phyloP scores from a whole-genome alignment of 2,797 vertebrate genomes.

The Premnoplex brunnescens region DNA sequence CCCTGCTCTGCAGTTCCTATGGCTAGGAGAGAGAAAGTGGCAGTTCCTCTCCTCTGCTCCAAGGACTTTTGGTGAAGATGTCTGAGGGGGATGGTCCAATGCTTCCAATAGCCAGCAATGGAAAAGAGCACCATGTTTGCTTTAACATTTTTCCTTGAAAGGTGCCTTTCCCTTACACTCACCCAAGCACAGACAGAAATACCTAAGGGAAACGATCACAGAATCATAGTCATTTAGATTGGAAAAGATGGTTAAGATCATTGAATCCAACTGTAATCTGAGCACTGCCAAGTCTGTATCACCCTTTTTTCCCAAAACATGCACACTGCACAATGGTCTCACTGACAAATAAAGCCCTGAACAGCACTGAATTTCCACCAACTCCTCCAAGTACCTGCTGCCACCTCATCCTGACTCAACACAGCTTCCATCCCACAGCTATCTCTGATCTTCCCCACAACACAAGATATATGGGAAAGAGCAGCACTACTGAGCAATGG shows the following conservation, averaged over 20 bases:
- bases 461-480: not conserved
- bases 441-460: fast-evolving
- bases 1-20: not conserved
- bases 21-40: not conserved
- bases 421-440: not conserved
- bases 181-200: not conserved
- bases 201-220: not conserved
- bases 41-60: not conserved
- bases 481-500: not conserved
- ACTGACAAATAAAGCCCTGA: not conserved
- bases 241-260: not conserved
- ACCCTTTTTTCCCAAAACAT: not conserved
- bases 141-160: not conserved
- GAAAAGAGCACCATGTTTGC: not conserved
- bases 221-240: not conserved
- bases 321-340: not conserved
- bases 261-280: not conserved
- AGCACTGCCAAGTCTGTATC: not conserved
- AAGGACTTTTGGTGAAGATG: not conserved
- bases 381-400: not conserved
- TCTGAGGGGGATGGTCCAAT: not conserved
- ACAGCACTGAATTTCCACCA: not conserved
- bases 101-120: fast-evolving
- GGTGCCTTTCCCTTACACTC: fast-evolving
- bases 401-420: not conserved